Evolutionary conservation across 2,113 vertebrate species (phyloP), one percentile per base, ranked within the genome.

Genomic region (Cyanoliseus patagonus): DNA sequence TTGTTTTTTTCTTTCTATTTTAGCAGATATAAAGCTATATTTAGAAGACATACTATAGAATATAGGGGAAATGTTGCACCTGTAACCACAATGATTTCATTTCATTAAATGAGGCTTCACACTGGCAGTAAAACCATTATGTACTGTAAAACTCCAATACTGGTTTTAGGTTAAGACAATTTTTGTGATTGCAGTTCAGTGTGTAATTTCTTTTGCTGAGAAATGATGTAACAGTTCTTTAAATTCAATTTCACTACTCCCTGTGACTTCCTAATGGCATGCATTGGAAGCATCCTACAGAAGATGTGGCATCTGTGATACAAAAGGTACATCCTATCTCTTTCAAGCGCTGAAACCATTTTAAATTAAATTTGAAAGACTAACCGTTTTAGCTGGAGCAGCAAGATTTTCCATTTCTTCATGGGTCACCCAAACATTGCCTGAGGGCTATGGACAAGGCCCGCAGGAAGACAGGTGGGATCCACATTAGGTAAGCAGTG

Each of bases 361-460:
- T 81, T 35, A 74, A 88, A 85, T 24, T 91, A 84, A 94, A 87
- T 20, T 12, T 7, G 70, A 63, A 94, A 79, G 90, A 99, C 99
- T 99, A 97, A 99, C 99, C 99, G 98, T 99, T 99, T 99, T 99
- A 94, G 99, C 98, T 89, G 99, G 99, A 97, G 99, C 99, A 72
- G 99, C 98, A 92, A 99, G 98, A 80, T 98, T 99, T 98, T 99
- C 99, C 99, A 99, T 99, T 98, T 99, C 99, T 98, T 99, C 99
- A 87, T 99, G 99, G 96, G 99, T 99, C 98, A 99, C 98, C 99
- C 99, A 99, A 42, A 99, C 99, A 92, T 99, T 99, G 98, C 99
- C 99, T 98, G 99, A 99, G 74, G 99, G 98, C 99, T 99, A 98
- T 30, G 63, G 97, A 97, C 96, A 92, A 83, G 95, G 97, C 98